Evolutionary conservation across 2,888 invertebrate genomes (phyloP), one percentile per base, ranked within the genome.

Genomic region (Mactromeris polynyma): DNA sequence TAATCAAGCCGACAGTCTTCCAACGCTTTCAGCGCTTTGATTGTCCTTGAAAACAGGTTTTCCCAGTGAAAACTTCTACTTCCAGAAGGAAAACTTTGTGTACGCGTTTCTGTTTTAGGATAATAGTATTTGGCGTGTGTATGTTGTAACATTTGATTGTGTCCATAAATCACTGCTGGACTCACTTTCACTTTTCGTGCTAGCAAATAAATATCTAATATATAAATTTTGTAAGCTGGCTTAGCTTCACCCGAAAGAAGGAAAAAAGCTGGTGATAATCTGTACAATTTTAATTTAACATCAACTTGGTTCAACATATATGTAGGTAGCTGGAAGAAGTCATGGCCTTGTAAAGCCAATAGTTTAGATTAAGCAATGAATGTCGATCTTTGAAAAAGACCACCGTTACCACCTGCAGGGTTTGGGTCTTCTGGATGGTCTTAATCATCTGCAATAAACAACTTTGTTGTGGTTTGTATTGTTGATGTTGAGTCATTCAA

Each of bases 231-330:
- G 40, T 80, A 86, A 11, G 83, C n/a, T 81, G 26, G 21, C 17
- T 21, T 40, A 2, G 58, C 54, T 40, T 88, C 83, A 0, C 42
- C 85, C 0, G 90, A 73, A 31, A 89, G 51, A 64, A 92, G 73
- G 77, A 83, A 89, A 81, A 92, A 93, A 7, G 51, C 73, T 0
- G 82, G 26, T 38, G 89, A 69, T 54, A 81, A 86, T 85, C 91
- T 88, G 73, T 90, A 91, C 40, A 93, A 7, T 69, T 89, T 89
- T 0, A 93, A 46, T 73, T 88, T 89, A 21, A 93, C 88, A 54
- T 90, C 85, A 2, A 91, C 90, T 38, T 89, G 88, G 82, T 93
- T 93, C 33, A n/a, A 92, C 19, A 93, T 26, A 33, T 89, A 86
- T n/a, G 83, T 36, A 11, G 69, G 54, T 83, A 88, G 54, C 6